Conservation (phyloP, 2,797 vertebrate species). For the Numenius phaeopus region DNA sequence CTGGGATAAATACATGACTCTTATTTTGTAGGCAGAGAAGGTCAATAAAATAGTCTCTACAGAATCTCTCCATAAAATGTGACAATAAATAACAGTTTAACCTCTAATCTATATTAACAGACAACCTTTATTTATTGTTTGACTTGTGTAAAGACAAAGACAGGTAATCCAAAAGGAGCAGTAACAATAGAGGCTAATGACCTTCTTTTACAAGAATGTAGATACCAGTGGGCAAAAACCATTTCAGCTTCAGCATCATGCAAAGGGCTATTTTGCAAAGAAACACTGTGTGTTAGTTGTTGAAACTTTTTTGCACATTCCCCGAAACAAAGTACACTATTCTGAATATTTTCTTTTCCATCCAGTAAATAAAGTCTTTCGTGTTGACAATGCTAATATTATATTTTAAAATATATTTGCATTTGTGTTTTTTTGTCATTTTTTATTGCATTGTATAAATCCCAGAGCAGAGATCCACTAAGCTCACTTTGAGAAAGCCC, state of each 20-base stretch:
- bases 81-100: conserved; percentile 35
- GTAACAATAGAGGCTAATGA: conserved; percentile 60
- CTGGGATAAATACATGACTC: conserved; percentile 10
- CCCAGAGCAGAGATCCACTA: conserved; percentile 42
- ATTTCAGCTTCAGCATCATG: conserved; percentile 70
- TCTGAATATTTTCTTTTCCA: conserved; percentile 78
- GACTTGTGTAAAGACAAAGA: conserved; percentile 32
- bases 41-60: conserved; percentile 1
- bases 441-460: conserved; percentile 84
- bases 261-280: conserved; percentile 83
- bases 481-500: conserved; percentile 67
- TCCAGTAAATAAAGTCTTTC: conserved; percentile 78
- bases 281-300: conserved; percentile 87
- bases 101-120: conserved; percentile 50
- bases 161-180: conserved; percentile 33
- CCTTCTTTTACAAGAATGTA: conserved; percentile 78
- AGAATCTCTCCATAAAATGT: conserved; percentile 19
- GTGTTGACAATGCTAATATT: conserved; percentile 90
- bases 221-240: conserved; percentile 69
- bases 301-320: conserved; percentile 83
- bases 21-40: conserved; percentile 20
- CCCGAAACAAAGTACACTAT: conserved; percentile 83
- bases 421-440: conserved; percentile 78
- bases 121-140: conserved; percentile 36
- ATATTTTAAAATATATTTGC: conserved; percentile 84